phyloP scores from a whole-genome alignment of 2,113 vertebrate genomes.

The Ceratotherium simum region DNA sequence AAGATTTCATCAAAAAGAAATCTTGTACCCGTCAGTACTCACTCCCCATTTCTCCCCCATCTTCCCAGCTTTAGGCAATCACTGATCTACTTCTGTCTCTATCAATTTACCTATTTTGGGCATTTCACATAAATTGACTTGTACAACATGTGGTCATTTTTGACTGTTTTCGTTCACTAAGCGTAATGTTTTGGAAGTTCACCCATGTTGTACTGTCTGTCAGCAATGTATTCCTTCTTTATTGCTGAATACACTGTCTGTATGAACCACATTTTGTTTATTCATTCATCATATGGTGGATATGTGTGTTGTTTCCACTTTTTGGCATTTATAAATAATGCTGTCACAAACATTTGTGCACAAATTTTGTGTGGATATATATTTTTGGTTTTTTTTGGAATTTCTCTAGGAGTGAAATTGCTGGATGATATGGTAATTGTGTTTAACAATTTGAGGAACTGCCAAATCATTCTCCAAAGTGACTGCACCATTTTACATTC shows the following conservation, averaged over 20 bases:
- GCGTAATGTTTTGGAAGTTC: not conserved
- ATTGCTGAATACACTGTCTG: not conserved
- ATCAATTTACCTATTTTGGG: not conserved
- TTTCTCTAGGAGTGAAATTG: not conserved
- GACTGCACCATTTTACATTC: not conserved
- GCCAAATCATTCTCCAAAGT: not conserved
- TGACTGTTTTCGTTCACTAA: not conserved
- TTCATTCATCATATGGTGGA: not conserved
- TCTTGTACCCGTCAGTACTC: not conserved
- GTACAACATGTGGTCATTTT: not conserved
- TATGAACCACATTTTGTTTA: not conserved
- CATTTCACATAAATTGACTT: not conserved
- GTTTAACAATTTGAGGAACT: not conserved
- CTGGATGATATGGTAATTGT: not conserved
- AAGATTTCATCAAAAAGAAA: constrained; percentile 48
- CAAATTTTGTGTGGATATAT: not conserved
- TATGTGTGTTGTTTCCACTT: not conserved
- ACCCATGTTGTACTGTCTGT: not conserved
- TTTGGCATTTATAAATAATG: not conserved
- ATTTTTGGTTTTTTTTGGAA: constrained; percentile 34
- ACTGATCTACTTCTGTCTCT: constrained; percentile 23
- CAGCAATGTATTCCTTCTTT: not conserved
- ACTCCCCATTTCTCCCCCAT: not conserved
- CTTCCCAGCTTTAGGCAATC: not conserved
- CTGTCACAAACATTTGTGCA: not conserved